Conservation (phyloP, 2,113 vertebrate genomes). For the Boulengeromyrus knoepffleri region DNA sequence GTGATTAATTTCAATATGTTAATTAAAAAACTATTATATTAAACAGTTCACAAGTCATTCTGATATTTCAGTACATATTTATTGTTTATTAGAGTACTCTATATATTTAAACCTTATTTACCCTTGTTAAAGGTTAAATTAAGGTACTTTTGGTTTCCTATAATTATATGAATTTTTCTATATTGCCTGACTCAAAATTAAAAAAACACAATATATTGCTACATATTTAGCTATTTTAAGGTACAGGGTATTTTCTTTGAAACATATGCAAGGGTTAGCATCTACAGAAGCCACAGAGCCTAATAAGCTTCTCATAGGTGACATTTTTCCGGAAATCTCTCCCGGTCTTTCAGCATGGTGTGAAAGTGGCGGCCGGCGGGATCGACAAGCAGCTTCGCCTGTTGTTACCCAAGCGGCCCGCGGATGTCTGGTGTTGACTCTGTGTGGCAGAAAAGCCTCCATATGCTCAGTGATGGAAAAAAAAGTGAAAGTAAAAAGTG, state of each 20-base stretch:
- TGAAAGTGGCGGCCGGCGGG: background rate
- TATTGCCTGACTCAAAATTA: background rate
- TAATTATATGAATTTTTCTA: background rate
- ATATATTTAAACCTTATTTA: background rate
- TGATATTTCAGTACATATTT: background rate
- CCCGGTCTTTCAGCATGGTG: background rate
- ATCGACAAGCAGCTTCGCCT: background rate
- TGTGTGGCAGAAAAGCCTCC: background rate
- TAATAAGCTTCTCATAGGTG: background rate
- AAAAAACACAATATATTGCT: background rate
- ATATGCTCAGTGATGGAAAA: background rate
- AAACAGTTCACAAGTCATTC: background rate
- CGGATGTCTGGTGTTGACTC: background rate
- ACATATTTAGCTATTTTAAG: background rate
- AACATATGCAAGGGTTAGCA: background rate
- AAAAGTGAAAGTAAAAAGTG: background rate
- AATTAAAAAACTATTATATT: background rate
- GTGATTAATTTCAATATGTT: background rate
- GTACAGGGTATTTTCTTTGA: background rate
- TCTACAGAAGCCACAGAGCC: background rate
- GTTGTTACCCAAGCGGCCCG: background rate
- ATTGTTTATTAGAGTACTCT: background rate
- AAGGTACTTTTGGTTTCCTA: background rate
- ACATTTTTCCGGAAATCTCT: background rate
- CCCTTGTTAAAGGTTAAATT: background rate